Conservation (phyloP, 2,797 vertebrate species). For the Hippocampus kuda region DNA sequence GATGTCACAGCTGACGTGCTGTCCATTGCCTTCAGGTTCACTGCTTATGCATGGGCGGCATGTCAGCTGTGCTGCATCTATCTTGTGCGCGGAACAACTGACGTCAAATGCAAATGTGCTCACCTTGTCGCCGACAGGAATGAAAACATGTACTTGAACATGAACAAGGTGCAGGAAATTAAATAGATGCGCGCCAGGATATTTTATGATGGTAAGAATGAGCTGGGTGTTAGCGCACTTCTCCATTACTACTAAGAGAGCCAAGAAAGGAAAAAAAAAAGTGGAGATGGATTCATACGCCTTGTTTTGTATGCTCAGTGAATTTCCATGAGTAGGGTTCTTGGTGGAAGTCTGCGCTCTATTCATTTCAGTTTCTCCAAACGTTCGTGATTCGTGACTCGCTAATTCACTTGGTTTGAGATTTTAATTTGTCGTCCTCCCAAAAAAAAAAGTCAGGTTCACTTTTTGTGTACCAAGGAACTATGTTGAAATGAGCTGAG, state of each 20-base stretch:
- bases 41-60: neutral
- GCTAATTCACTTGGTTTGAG: too few species aligned
- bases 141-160: conserved; percentile 18
- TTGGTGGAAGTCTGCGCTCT: conserved; percentile 12
- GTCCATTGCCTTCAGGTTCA: neutral
- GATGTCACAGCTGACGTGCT: neutral
- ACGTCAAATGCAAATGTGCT: conserved; percentile 8
- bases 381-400: too few species aligned
- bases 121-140: conserved; percentile 7
- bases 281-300: neutral
- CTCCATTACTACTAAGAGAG: conserved; percentile 26
- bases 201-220: conserved; percentile 32
- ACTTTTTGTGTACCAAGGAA: too few species aligned
- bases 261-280: conserved; percentile 36
- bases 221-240: conserved; percentile 20
- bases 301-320: conserved; percentile 19
- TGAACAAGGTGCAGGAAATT: conserved; percentile 26
- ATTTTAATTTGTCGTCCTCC: too few species aligned
- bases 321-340: too few species aligned
- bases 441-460: too few species aligned
- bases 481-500: too few species aligned
- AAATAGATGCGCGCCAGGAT: conserved; percentile 23
- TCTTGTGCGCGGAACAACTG: conserved; percentile 20
- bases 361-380: too few species aligned
- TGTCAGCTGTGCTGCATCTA: neutral